These are phyloP conservation scores for Myiozetetes cayanensis DNA, from an alignment of 2,113 vertebrate genomes.

Conservation along the genomic window DNA sequence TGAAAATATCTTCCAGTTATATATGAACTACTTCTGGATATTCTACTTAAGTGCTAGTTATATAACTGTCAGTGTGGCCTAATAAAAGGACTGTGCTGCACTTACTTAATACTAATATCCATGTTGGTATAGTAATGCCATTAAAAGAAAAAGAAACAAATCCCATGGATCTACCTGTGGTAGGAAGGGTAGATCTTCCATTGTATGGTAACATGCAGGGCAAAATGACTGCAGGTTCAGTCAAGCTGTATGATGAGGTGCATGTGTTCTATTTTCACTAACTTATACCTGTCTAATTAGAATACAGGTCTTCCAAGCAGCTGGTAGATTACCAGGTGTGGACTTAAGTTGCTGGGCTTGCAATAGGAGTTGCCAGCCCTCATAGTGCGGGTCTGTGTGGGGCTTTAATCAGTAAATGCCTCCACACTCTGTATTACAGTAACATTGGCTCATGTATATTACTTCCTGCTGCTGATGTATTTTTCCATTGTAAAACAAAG, in stretches of 20 bases:
- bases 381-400: constrained; percentile 77
- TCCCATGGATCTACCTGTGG: constrained; percentile 73
- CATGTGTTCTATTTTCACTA: constrained; percentile 78
- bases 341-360: constrained; percentile 75
- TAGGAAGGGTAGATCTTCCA: constrained; percentile 77
- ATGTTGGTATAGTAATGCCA: constrained; percentile 68
- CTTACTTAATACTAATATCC: constrained; percentile 81
- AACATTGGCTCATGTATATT: constrained; percentile 85
- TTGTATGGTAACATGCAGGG: constrained; percentile 76
- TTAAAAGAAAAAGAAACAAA: constrained; percentile 64
- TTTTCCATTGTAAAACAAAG: constrained; percentile 85
- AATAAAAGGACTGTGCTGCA: constrained; percentile 70
- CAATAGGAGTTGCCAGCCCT: constrained; percentile 72
- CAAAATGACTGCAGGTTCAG: constrained; percentile 90
- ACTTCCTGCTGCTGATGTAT: constrained; percentile 91
- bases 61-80: constrained; percentile 78
- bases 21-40: constrained; percentile 66
- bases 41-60: constrained; percentile 74
- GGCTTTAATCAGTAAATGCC: constrained; percentile 74
- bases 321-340: constrained; percentile 78
- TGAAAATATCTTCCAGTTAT: constrained; percentile 73
- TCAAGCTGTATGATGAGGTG: constrained; percentile 76
- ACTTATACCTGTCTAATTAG: constrained; percentile 80
- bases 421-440: constrained; percentile 80
- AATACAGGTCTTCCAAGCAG: constrained; percentile 87